Percentiles rank a stretch among this genome's conserved stretches.
Evolutionary conservation across 2,888 invertebrate genomes (phyloP).

Genomic region (Drosophila borborema): DNA sequence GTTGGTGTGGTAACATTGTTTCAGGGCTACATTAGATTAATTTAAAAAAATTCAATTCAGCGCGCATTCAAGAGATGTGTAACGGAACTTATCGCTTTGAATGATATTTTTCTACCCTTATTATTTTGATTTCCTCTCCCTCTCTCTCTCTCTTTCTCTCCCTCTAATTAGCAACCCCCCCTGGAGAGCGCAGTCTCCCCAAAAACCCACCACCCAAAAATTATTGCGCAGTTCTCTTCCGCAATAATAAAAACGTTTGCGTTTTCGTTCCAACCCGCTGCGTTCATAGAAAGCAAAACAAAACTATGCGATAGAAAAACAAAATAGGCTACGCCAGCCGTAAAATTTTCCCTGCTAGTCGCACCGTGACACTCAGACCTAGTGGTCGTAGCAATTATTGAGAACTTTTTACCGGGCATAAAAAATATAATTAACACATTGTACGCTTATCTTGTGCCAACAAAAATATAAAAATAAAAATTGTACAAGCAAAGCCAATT

Average conservation of each 20-base stretch:
- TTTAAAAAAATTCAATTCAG: neutral
- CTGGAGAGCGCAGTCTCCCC: slow-evolving; percentile 22
- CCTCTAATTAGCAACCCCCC: slow-evolving; percentile 18
- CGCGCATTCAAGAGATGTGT: slow-evolving; percentile 3
- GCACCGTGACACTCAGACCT: slow-evolving; percentile 45
- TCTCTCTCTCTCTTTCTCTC: too few relatives aligned
- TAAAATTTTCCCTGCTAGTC: slow-evolving; percentile 49
- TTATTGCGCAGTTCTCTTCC: slow-evolving; percentile 61
- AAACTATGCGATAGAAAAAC: slow-evolving; percentile 45
- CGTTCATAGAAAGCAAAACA: slow-evolving; percentile 60
- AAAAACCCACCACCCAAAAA: slow-evolving; percentile 56
- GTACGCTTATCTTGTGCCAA: neutral
- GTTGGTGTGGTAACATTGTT: neutral
- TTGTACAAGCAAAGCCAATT: neutral
- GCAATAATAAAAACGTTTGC: slow-evolving; percentile 33
- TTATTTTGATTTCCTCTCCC: neutral
- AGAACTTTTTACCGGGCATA: neutral
- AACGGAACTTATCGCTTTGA: neutral
- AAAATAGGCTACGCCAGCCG: slow-evolving; percentile 57
- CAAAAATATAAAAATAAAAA: slow-evolving; percentile 1
- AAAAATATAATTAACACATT: slow-evolving; percentile 4
- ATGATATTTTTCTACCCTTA: neutral
- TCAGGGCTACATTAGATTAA: slow-evolving; percentile 13
- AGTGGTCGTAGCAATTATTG: slow-evolving; percentile 31
- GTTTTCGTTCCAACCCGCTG: slow-evolving; percentile 63